Conservation (phyloP, 2,113 vertebrate genomes). For the Vulpes lagopus region DNA sequence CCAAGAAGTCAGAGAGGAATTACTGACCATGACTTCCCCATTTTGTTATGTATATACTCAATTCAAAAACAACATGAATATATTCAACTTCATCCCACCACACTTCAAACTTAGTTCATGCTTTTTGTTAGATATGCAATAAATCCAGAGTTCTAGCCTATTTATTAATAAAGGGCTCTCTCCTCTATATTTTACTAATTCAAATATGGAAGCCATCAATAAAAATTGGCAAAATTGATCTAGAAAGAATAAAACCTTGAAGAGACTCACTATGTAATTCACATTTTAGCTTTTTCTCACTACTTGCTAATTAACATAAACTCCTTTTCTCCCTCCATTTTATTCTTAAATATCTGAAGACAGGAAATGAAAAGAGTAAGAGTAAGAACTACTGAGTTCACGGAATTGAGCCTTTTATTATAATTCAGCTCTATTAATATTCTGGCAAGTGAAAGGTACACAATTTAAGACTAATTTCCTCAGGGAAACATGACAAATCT, state of each 20-base stretch:
- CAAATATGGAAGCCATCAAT: background rate
- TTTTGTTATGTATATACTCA: background rate
- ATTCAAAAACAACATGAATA: background rate
- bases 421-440: background rate
- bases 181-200: background rate
- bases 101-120: background rate
- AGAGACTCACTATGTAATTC: background rate
- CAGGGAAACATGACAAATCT: background rate
- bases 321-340: background rate
- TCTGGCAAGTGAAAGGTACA: background rate
- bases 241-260: background rate
- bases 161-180: background rate
- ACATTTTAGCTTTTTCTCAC: background rate
- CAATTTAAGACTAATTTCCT: constrained; percentile 25
- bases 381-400: background rate
- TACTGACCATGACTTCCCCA: background rate
- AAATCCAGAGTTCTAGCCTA: background rate
- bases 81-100: background rate
- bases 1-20: background rate
- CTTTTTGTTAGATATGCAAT: background rate
- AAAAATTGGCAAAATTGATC: background rate
- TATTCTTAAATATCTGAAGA: background rate
- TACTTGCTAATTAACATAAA: background rate
- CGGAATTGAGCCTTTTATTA: background rate
- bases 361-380: background rate